Evolutionary conservation across 2,113 vertebrate species (phyloP).

Genomic region (Apus apus): DNA sequence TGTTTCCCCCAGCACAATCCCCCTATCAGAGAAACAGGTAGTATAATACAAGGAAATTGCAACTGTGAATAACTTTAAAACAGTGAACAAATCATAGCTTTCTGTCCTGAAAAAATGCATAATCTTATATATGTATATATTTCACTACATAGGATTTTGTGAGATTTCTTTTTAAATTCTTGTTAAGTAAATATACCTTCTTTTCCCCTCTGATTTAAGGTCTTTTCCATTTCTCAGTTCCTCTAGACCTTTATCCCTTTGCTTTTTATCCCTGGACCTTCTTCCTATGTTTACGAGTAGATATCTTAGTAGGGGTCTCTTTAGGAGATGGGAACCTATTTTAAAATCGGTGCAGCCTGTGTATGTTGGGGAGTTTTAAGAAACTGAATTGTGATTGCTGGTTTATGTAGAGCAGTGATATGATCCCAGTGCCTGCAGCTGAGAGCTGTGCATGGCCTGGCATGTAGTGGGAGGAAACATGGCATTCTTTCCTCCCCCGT

Average conservation of each 20-base stretch:
- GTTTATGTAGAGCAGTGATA: background rate
- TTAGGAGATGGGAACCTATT: background rate
- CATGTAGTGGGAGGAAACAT: background rate
- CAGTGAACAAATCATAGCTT: background rate
- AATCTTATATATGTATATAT: background rate
- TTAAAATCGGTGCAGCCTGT: background rate
- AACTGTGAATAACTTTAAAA: background rate
- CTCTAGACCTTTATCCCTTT: background rate
- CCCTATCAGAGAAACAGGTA: background rate
- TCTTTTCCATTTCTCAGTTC: background rate
- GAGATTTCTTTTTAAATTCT: background rate
- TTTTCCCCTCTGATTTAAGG: background rate
- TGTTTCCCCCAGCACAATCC: accelerated
- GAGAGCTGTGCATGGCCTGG: background rate
- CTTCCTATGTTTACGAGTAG: background rate
- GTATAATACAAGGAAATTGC: background rate
- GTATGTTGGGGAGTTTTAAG: background rate
- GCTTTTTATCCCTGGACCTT: background rate
- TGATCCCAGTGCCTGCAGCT: background rate
- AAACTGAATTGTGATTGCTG: background rate
- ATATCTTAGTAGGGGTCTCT: background rate
- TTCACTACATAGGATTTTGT: background rate
- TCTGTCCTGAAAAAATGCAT: background rate
- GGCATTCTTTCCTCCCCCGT: background rate
- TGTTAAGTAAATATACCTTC: background rate